Evolutionary conservation across 2,113 vertebrate species (phyloP).

Genomic region (sheep (Ovis aries)): ARS-UI_Ramb_v3.0 NC_056055.1:21875001-21875500

Average conservation of each 20-base stretch:
- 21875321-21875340: not conserved
- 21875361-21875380: not conserved
- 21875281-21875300: not conserved
- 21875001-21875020: not conserved
- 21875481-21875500: not conserved
- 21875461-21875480: not conserved
- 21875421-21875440: not conserved
- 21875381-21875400: not conserved
- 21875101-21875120: not conserved
- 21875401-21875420: not conserved
- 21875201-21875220: not conserved
- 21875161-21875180: not conserved
- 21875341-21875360: not conserved
- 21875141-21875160: not conserved
- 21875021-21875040: not conserved
- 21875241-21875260: not conserved
- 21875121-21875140: not conserved
- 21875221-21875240: not conserved
- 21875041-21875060: not conserved
- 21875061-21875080: not conserved
- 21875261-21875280: not conserved
- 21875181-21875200: not conserved
- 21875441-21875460: not conserved
- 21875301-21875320: not conserved
- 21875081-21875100: not conserved